These are phyloP conservation scores for Epizoanthus scotinus DNA, from an alignment of 92 coral and sea anemone species.

Conservation along the genomic window DNA sequence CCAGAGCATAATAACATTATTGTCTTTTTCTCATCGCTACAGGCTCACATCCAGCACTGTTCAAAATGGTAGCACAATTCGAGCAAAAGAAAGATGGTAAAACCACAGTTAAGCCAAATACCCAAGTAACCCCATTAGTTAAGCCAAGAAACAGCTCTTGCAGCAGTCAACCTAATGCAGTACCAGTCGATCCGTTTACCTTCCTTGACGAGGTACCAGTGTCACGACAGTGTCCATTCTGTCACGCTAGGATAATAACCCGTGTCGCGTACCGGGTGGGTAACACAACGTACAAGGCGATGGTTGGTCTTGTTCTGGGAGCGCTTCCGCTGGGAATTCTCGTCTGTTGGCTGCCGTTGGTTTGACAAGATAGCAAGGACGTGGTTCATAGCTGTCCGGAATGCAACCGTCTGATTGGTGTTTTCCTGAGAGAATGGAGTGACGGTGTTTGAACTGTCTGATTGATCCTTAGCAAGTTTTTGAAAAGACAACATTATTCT, in stretches of 20 bases:
- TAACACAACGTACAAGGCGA: background rate
- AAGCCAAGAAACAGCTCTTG: background rate
- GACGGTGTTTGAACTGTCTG: background rate
- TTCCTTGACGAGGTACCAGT: background rate
- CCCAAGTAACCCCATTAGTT: too few relatives aligned
- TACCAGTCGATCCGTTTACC: background rate
- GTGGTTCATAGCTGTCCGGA: background rate
- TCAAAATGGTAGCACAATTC: background rate
- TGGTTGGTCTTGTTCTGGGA: conserved; percentile 15
- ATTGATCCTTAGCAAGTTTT: too few relatives aligned
- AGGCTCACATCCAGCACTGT: background rate
- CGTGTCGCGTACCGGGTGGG: conserved; percentile 16
- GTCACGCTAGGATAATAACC: conserved; percentile 2
- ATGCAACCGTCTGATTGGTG: conserved; percentile 1
- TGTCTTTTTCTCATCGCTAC: background rate
- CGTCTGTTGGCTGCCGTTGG: conserved; percentile 6
- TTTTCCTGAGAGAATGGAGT: conserved; percentile 8
- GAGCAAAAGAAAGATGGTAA: background rate
- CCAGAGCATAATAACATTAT: background rate
- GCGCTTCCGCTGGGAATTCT: conserved; percentile 11
- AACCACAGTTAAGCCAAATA: background rate
- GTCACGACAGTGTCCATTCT: conserved; percentile 19
- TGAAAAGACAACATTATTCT: too few relatives aligned
- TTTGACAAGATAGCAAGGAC: background rate
- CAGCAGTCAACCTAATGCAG: background rate